Conservation (phyloP, 2,113 vertebrate genomes). For the Alethe diademata region DNA sequence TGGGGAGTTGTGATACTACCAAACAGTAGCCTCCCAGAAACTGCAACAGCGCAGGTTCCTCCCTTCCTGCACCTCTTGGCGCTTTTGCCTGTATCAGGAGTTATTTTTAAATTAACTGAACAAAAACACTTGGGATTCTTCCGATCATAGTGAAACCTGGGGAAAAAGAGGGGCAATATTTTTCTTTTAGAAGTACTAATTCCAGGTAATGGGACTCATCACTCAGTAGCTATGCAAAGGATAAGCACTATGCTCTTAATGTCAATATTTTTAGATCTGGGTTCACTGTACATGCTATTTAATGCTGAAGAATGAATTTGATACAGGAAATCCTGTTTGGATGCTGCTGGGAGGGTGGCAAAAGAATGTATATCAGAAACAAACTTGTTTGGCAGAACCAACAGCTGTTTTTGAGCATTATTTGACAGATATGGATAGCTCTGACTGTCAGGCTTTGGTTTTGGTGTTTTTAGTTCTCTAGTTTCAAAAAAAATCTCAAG, state of each 20-base stretch:
- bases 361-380: neutral
- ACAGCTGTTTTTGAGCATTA: neutral
- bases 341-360: neutral
- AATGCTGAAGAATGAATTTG: neutral
- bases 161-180: neutral
- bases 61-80: neutral
- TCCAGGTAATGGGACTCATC: neutral
- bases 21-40: neutral
- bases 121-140: neutral
- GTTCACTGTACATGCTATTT: neutral
- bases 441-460: neutral
- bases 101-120: neutral
- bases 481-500: neutral
- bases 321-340: constrained; percentile 17
- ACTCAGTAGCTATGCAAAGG: neutral
- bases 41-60: neutral
- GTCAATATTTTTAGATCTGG: neutral
- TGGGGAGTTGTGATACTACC: neutral
- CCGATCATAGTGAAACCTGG: neutral
- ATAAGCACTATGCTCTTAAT: neutral
- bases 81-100: neutral
- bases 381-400: neutral
- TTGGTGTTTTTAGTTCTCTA: neutral
- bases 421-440: neutral
- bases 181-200: neutral